Evolutionary conservation across 2,797 vertebrate species (phyloP), one percentile per base, ranked within the genome.

Genomic region (Muscicapa striata): DNA sequence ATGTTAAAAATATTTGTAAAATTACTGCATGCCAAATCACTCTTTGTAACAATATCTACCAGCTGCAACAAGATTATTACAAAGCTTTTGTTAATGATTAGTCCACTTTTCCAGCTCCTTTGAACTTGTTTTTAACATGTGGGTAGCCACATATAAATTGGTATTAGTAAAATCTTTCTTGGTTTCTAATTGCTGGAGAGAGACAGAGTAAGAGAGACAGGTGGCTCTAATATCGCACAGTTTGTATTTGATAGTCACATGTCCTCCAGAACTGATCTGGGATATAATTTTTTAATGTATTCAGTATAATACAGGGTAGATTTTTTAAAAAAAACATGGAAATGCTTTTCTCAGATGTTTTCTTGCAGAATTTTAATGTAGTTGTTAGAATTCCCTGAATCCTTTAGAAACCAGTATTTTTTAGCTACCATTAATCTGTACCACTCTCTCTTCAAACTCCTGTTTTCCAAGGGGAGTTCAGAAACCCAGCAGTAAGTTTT

Each of bases 1-100:
- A 69, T 68, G 91, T 90, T 94, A 74, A 96, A 86, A 84, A 63
- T 54, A 84, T 94, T 73, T 84, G 13, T 74, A 91, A 97, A 96
- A 82, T 61, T 45, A n/a, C 54, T 73, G 13, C 55, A 38, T 49
- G 61, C 15, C 36, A 36, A n/a, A 66, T 90, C n/a, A 46, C 7
- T 85, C 20, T 81, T 82, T 92, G 40, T 89, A 79, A 69, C 13
- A 40, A 34, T 63, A 55, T 68, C 18, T 76, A 46, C 27, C 30
- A 79, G 32, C 27, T 2, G 0, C 70, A 51, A 51, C n/a, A 59
- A 75, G 66, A 66, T 41, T 64, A 30, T 74, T 90, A 34, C 41
- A 92, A 89, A 68, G 9, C 45, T 87, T 46, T 40, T 87, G 30
- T 84, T 73, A 92, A 92, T 83, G n/a, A 82, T 51, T 29, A 70